Percentiles rank a stretch among this genome's conserved stretches.
These are phyloP conservation scores for Gasterosteus nipponicus DNA, from an alignment of 2,113 vertebrate species.

Conservation along the genomic window DNA sequence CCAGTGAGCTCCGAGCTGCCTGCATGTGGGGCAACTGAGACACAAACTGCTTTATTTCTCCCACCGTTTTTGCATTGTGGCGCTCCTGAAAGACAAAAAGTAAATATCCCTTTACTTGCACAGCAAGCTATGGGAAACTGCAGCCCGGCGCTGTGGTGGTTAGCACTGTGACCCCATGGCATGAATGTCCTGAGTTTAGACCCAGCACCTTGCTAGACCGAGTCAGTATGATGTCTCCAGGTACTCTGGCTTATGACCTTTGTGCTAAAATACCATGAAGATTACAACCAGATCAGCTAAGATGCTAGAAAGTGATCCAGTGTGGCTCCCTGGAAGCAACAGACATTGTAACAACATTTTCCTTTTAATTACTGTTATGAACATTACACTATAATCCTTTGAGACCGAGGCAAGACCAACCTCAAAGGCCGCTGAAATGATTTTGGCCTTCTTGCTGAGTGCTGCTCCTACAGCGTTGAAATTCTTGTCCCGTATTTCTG, in stretches of 20 bases:
- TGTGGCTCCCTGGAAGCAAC: neutral
- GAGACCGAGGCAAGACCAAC: slow-evolving; percentile 71
- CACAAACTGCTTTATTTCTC: slow-evolving; percentile 99
- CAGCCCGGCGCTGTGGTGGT: too few species aligned
- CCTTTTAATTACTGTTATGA: neutral
- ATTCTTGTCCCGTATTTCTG: slow-evolving; percentile 97
- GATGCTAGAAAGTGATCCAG: slow-evolving; percentile 23
- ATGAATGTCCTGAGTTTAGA: too few species aligned
- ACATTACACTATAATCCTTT: neutral
- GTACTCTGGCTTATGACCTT: neutral
- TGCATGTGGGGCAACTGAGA: slow-evolving; percentile 99
- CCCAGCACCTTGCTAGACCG: too few species aligned
- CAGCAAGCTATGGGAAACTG: neutral
- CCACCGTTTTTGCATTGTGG: slow-evolving; percentile 96
- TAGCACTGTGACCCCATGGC: too few species aligned
- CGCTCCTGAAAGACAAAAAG: slow-evolving; percentile 84
- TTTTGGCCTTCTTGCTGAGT: slow-evolving; percentile 98
- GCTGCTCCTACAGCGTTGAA: slow-evolving; percentile 97
- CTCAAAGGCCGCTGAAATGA: slow-evolving; percentile 98
- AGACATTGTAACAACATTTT: neutral
- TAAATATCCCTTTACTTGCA: neutral
- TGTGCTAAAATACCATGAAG: slow-evolving; percentile 36
- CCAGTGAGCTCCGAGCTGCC: slow-evolving; percentile 92
- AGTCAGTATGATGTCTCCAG: too few species aligned
- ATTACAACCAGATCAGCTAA: slow-evolving; percentile 41